Percentiles rank a stretch among this genome's conserved stretches.
These are phyloP conservation scores for Lamproptera curius DNA, from an alignment of 2,888 invertebrate genomes.

Conservation along the genomic window DNA sequence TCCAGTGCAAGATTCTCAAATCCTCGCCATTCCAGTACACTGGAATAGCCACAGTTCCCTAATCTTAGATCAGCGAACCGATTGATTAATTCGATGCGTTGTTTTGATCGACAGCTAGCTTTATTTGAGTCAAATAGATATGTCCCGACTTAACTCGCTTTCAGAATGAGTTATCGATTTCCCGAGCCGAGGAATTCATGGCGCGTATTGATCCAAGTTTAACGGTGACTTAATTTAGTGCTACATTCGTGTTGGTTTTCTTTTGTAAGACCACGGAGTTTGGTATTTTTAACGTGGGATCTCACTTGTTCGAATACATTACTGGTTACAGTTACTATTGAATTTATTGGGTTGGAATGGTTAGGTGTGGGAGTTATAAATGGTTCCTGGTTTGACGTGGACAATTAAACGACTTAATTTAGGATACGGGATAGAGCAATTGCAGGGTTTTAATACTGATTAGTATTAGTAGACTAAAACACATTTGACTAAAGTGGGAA, in stretches of 20 bases:
- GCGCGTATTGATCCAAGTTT: conserved; percentile 34
- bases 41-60: conserved; percentile 18
- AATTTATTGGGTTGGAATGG: not conserved
- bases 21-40: conserved; percentile 10
- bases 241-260: conserved; percentile 5
- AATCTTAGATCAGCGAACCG: conserved; percentile 23
- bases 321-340: not conserved
- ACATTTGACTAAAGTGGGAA: too few relatives aligned
- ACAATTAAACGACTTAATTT: too few relatives aligned
- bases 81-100: conserved; percentile 40
- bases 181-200: conserved; percentile 30
- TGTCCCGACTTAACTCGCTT: conserved; percentile 31
- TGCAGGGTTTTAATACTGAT: too few relatives aligned
- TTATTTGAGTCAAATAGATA: conserved; percentile 45
- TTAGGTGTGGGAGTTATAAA: too few relatives aligned
- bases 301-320: not conserved
- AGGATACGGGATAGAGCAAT: too few relatives aligned
- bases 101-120: conserved; percentile 46
- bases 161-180: conserved; percentile 41
- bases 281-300: conserved; percentile 12
- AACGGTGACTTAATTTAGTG: conserved; percentile 22
- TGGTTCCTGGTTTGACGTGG: too few relatives aligned
- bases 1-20: conserved; percentile 5
- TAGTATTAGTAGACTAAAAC: too few relatives aligned
- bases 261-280: not conserved